Percentiles rank a stretch among this genome's conserved stretches.
Conservation (phyloP, 2,888 invertebrate species). For the Lasioglossum oenotherae region DNA sequence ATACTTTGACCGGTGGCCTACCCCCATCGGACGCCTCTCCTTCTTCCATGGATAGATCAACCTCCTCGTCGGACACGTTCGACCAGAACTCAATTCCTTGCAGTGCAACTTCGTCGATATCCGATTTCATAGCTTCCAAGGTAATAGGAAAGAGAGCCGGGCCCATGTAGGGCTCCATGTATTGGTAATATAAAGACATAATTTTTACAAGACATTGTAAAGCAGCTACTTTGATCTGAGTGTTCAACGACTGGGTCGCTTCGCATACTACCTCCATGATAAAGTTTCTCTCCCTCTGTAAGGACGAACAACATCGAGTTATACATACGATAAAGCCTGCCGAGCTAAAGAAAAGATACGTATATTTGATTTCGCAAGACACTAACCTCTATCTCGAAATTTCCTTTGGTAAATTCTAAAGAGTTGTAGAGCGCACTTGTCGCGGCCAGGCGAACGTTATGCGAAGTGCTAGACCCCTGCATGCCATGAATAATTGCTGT, state of each 20-base stretch:
- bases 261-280: slow-evolving; percentile 99
- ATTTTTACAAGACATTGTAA: slow-evolving; percentile 99
- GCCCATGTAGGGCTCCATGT: slow-evolving; percentile 99
- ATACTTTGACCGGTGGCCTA: slow-evolving; percentile 96
- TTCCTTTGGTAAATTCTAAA: slow-evolving; percentile 98
- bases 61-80: slow-evolving; percentile 99
- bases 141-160: slow-evolving; percentile 99
- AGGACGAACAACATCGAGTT: slow-evolving; percentile 30
- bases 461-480: slow-evolving; percentile 96
- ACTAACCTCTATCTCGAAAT: slow-evolving; percentile 96
- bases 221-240: slow-evolving; percentile 97
- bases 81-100: slow-evolving; percentile 99
- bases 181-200: slow-evolving; percentile 98
- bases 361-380: slow-evolving; percentile 4
- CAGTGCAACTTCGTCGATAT: slow-evolving; percentile 96
- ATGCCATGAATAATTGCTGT: slow-evolving; percentile 99
- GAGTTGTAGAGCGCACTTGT: slow-evolving; percentile 98
- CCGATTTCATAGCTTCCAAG: slow-evolving; percentile 98
- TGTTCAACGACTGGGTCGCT: slow-evolving; percentile 97
- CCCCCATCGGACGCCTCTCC: slow-evolving; percentile 96
- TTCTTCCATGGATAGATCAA: slow-evolving; percentile 96
- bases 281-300: slow-evolving; percentile 95
- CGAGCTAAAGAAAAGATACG: neutral
- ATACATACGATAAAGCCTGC: neutral
- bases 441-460: slow-evolving; percentile 97